Conservation (phyloP, 2,888 invertebrate genomes). For the Eumacrocentrus americanus region DNA sequence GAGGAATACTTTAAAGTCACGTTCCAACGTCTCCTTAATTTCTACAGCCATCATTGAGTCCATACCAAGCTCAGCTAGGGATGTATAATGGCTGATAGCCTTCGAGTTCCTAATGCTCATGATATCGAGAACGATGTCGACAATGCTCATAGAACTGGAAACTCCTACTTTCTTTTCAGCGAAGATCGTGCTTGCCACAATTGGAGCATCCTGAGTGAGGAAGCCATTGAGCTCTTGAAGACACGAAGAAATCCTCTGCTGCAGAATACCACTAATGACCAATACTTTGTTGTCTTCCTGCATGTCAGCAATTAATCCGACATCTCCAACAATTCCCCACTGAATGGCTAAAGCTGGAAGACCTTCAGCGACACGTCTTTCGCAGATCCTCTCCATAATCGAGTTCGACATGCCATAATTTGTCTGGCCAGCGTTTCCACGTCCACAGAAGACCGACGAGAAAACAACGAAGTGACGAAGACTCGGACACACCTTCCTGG, state of each 20-base stretch:
- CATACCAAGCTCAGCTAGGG: constrained; percentile 91
- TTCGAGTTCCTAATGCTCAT: constrained; percentile 54
- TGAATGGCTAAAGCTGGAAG: constrained; percentile 66
- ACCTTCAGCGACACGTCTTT: constrained; percentile 60
- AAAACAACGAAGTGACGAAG: constrained; percentile 69
- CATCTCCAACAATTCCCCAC: constrained; percentile 72
- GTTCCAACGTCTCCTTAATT: constrained; percentile 89
- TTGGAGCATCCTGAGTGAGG: constrained; percentile 68
- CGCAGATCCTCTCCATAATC: constrained; percentile 67
- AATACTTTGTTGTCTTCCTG: constrained; percentile 73
- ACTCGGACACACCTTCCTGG: constrained; percentile 62
- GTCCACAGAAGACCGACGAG: constrained; percentile 70
- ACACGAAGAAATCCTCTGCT: constrained; percentile 85
- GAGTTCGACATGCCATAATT: constrained; percentile 69
- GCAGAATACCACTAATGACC: constrained; percentile 80
- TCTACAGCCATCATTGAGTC: constrained; percentile 98
- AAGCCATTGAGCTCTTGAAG: constrained; percentile 76
- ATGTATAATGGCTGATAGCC: constrained; percentile 67
- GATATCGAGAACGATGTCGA: constrained; percentile 74
- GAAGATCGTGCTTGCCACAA: constrained; percentile 85
- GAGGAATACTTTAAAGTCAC: constrained; percentile 86
- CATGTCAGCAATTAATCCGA: constrained; percentile 81
- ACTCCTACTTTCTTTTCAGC: constrained; percentile 78
- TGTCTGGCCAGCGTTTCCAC: constrained; percentile 71
- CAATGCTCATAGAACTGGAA: constrained; percentile 69